phyloP scores from a whole-genome alignment of 1,140 invertebrate genomes.

The Hyles vespertilio region DNA sequence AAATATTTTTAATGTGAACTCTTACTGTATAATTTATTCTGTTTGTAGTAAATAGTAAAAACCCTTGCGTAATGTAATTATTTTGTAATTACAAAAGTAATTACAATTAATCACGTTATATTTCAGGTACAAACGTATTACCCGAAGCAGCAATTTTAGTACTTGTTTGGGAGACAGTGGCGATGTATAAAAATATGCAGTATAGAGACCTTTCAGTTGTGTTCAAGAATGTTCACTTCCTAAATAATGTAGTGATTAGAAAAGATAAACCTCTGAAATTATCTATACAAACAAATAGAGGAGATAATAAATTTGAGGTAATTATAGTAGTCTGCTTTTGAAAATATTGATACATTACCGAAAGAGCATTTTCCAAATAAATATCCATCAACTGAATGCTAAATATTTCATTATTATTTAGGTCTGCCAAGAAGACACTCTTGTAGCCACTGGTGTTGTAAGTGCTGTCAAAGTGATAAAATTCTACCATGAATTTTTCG shows the following conservation, averaged over 20 bases:
- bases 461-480: constrained; percentile 7
- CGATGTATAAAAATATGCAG: constrained; percentile 23
- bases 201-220: constrained; percentile 23
- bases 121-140: constrained; percentile 24
- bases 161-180: constrained; percentile 31
- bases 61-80: too few relatives aligned
- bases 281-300: constrained; percentile 19
- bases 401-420: neutral
- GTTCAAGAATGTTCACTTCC: constrained; percentile 20
- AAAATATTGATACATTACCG: too few relatives aligned
- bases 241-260: constrained; percentile 12
- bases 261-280: constrained; percentile 12
- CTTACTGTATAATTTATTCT: too few relatives aligned
- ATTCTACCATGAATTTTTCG: constrained; percentile 1
- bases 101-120: neutral
- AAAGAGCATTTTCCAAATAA: too few relatives aligned
- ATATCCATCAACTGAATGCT: too few relatives aligned
- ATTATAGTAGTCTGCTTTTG: neutral
- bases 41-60: too few relatives aligned
- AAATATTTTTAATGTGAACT: neutral
- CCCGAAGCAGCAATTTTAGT: constrained; percentile 27
- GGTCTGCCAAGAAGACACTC: constrained; percentile 4
- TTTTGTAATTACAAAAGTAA: too few relatives aligned
- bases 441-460: constrained; percentile 12
- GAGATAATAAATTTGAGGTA: constrained; percentile 29